Base-by-base conservation (phyloP, 2,113 vertebrate genomes). In the Apistogramma diplotaenia region DNA sequence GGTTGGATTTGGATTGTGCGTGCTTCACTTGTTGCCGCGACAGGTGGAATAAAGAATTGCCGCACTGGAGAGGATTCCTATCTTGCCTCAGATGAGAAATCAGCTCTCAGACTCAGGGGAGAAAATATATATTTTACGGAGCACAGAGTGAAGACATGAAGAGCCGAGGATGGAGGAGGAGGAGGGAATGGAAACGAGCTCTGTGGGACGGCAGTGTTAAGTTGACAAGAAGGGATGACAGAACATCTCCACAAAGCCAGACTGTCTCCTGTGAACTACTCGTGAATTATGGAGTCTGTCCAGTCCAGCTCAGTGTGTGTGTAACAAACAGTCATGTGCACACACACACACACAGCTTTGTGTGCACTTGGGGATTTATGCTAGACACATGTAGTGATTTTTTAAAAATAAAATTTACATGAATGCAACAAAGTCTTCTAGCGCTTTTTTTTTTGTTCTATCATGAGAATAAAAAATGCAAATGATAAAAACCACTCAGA, bases 221-320 rank as follows among this genome's bases (percentile, higher is more conserved):
- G 72, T 82, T 91, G 92, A 92, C 91, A 93, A 87, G 92, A 82
- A 84, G 89, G 84, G 83, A 90, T 92, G 93, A 93, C 89, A 89
- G 86, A 89, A 82, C 83, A 88, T 86, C 90, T 87, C 89, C 86
- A 84, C 82, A 91, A 88, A 89, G 60, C 65, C 84, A 76, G 56
- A 87, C 79, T 55, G 78, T 88, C 78, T 87, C 78, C 86, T 90
- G 84, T 61, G 92, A 85, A 83, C 90, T 81, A 55, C 82, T 78
- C 31, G 81, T 91, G 91, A 93, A 90, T 93, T 90, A 93, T 91
- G 73, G 70, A 91, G 87, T 79, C 61, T 35, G 86, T 79, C 87
- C 85, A 74, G 79, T 75, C 25, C 40, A 9, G 25, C 6, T 1
- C 57, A 21, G 29, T 21, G 35, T 76, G 78, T 78, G 76, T 59